Base-by-base conservation (phyloP, 2,888 invertebrate species). In the Deroplatys truncata region DNA sequence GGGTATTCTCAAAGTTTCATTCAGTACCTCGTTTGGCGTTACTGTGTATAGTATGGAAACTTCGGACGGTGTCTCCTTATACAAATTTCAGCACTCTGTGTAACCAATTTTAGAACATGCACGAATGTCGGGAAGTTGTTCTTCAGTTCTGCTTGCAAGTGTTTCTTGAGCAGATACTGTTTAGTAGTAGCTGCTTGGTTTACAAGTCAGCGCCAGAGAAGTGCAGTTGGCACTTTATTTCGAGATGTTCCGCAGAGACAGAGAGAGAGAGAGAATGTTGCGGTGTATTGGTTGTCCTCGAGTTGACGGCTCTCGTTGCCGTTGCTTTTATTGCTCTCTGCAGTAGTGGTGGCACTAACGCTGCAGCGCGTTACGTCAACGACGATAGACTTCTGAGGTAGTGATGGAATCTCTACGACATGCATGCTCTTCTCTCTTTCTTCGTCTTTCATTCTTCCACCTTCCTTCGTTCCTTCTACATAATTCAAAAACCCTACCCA, bases 401-500 rank as follows among this genome's bases (percentile, higher is more conserved):
- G 56, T 72, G 56, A 72, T 72, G 56, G 56, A 72, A 72, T 72
- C 56, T 72, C 56, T 72, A 72, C 56, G 25, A 72, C 56, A 72
- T 20, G 56, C 56, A 72, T 72, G 28, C 49, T 85, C 85, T 49
- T 16, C 13, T 31, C 10, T 49, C 49, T 49, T 85, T n/a, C 85
- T 85, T 31, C 49, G 20, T 25, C 85, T 87, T 43, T 31, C n/a
- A 82, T 84, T n/a, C 43, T 87, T 82, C 84, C 88, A 88, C 90
- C 49, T 85, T 49, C 13, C 56, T 87, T 43, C 82, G 28, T 82
- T 84, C 25, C 43, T 87, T 82, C 83, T 90, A 88, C 90, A 90
- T 90, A 88, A 90, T 90, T 90, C 90, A 90, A 88, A 89, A 88
- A 84, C 72, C 85, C 49, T 88, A 82, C 43, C 88, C 84, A 28